These are phyloP conservation scores for Blennius ocellaris DNA, from an alignment of 2,113 vertebrate species.

Conservation along the genomic window DNA sequence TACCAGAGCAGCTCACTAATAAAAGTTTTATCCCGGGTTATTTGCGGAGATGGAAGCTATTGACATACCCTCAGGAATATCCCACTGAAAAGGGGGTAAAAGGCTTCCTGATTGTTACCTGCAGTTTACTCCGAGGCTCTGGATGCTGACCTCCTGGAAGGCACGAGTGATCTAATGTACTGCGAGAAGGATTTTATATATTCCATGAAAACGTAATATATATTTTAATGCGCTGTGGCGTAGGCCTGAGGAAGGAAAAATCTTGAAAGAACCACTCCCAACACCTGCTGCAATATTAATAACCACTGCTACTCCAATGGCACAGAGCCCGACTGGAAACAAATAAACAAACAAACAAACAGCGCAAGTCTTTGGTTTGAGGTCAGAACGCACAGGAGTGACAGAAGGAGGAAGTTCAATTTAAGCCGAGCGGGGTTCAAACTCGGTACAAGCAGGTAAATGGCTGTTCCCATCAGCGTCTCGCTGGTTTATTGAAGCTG, in stretches of 20 bases:
- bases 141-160: slow-evolving; percentile 57
- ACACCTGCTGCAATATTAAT: slow-evolving; percentile 83
- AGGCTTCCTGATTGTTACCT: slow-evolving; percentile 55
- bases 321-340: slow-evolving; percentile 39
- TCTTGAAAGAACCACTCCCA: slow-evolving; percentile 70
- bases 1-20: slow-evolving; percentile 71
- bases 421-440: slow-evolving; percentile 52
- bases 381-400: slow-evolving; percentile 51
- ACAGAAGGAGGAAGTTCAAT: slow-evolving; percentile 48
- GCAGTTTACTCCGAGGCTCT: slow-evolving; percentile 54
- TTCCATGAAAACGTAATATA: slow-evolving; percentile 72
- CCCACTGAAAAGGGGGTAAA: slow-evolving; percentile 62
- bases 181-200: slow-evolving; percentile 67
- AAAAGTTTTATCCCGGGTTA: slow-evolving; percentile 78
- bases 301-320: slow-evolving; percentile 48
- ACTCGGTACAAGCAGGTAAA: slow-evolving; percentile 48
- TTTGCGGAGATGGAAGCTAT: slow-evolving; percentile 81
- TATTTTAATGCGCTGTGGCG: slow-evolving; percentile 71
- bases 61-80: slow-evolving; percentile 67
- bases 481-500: slow-evolving; percentile 44
- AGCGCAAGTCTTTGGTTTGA: slow-evolving; percentile 67
- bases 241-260: slow-evolving; percentile 64
- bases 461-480: slow-evolving; percentile 25
- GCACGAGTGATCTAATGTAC: slow-evolving; percentile 68
- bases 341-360: slow-evolving; percentile 71